Percentiles rank a stretch among this genome's conserved stretches.
Conservation (phyloP, 2,797 vertebrate species). For the Numenius phaeopus region DNA sequence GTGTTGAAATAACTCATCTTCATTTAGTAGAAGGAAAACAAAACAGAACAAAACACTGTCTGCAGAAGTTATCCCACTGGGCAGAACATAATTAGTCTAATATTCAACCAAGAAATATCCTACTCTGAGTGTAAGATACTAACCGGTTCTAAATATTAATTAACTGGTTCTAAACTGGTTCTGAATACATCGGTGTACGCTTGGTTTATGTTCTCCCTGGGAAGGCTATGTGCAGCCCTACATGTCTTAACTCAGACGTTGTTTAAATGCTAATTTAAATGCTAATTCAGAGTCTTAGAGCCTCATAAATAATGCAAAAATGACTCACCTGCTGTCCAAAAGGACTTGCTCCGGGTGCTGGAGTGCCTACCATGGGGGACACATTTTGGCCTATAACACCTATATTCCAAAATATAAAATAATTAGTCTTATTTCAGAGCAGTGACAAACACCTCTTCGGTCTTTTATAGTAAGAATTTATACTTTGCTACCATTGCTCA, state of each 20-base stretch:
- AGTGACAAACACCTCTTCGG: constrained; percentile 8
- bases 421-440: constrained; percentile 66
- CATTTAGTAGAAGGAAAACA: background rate
- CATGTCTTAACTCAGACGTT: background rate
- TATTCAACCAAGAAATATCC: background rate
- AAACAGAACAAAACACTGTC: background rate
- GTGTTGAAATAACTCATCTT: background rate
- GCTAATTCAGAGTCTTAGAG: background rate
- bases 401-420: constrained; percentile 80
- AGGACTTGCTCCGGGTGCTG: constrained; percentile 83
- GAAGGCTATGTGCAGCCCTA: background rate
- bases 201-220: background rate
- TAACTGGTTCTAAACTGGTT: background rate
- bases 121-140: background rate
- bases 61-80: background rate
- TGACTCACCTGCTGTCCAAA: constrained; percentile 92
- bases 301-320: background rate
- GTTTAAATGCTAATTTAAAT: background rate
- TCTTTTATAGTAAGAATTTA: background rate
- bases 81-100: background rate
- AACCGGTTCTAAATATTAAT: background rate
- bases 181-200: background rate
- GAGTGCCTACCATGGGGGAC: constrained; percentile 88
- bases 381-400: constrained; percentile 88
- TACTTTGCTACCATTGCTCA: background rate